Conservation (phyloP, 2,113 vertebrate genomes). For the Ammodytes dubius region DNA sequence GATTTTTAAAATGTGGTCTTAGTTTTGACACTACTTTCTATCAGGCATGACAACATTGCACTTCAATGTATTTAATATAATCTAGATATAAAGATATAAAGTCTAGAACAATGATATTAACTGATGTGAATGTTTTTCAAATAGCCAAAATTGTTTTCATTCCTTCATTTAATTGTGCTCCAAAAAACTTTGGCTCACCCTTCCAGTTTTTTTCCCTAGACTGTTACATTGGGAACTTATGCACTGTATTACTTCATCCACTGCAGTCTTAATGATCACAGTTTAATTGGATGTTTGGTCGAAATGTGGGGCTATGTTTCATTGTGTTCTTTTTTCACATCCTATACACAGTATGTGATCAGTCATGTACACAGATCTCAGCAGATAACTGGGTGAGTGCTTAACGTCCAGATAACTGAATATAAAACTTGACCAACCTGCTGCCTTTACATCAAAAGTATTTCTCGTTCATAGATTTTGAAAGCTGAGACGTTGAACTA, state of each 20-base stretch:
- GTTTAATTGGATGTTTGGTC: not conserved
- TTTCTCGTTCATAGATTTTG: slow-evolving; percentile 16
- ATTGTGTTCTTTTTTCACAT: not conserved
- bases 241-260: not conserved
- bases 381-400: not conserved
- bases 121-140: too few relatives aligned
- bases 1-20: not conserved
- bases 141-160: not conserved
- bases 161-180: not conserved
- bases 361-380: not conserved
- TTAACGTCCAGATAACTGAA: not conserved
- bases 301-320: not conserved
- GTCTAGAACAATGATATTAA: too few relatives aligned
- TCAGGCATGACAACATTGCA: too few relatives aligned
- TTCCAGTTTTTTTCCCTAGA: not conserved
- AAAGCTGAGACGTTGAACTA: slow-evolving; percentile 16
- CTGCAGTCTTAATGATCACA: not conserved
- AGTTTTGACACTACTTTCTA: too few relatives aligned
- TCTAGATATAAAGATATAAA: too few relatives aligned
- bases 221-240: not conserved
- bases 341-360: not conserved
- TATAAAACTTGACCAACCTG: not conserved
- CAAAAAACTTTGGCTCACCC: not conserved
- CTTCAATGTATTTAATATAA: too few relatives aligned
- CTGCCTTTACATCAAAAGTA: not conserved